These are phyloP conservation scores for Diceros bicornis DNA, from an alignment of 2,797 vertebrate species.

Conservation along the genomic window DNA sequence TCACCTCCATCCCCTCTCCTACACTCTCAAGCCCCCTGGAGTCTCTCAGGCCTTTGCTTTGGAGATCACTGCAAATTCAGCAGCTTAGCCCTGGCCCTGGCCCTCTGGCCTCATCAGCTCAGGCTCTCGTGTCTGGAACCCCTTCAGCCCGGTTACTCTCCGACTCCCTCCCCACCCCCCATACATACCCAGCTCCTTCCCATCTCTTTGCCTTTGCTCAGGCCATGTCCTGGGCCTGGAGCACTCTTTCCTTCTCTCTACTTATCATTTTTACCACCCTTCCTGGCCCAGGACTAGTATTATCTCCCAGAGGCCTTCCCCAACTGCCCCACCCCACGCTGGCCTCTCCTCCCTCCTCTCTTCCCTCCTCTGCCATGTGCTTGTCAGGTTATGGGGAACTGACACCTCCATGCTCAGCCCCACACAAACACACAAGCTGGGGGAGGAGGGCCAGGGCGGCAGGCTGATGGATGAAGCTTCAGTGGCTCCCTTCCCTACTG, in stretches of 20 bases:
- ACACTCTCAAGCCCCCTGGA: not conserved
- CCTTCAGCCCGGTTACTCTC: not conserved
- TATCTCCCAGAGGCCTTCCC: not conserved
- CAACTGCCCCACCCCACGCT: not conserved
- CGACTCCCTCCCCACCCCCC: not conserved
- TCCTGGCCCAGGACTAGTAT: not conserved
- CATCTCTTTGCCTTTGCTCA: not conserved
- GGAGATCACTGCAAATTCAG: not conserved
- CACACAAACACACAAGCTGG: conserved; percentile 5
- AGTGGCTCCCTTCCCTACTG: conserved; percentile 51
- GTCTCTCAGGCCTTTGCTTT: not conserved
- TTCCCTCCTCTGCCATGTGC: not conserved
- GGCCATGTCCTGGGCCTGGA: not conserved
- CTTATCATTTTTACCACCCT: not conserved
- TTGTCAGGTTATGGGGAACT: conserved; percentile 7
- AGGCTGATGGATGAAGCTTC: conserved; percentile 74
- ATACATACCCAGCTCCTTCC: not conserved
- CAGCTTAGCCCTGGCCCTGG: not conserved
- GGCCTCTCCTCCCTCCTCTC: not conserved
- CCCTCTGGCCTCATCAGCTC: not conserved
- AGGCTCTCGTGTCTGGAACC: not conserved
- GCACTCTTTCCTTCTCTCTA: not conserved
- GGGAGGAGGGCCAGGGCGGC: not conserved
- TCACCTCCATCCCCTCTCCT: not conserved
- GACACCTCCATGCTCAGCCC: not conserved